Percentiles rank a stretch among this genome's conserved stretches.
These are phyloP conservation scores for Bombyx huttoni DNA, from an alignment of 2,888 invertebrate genomes.

Conservation along the genomic window DNA sequence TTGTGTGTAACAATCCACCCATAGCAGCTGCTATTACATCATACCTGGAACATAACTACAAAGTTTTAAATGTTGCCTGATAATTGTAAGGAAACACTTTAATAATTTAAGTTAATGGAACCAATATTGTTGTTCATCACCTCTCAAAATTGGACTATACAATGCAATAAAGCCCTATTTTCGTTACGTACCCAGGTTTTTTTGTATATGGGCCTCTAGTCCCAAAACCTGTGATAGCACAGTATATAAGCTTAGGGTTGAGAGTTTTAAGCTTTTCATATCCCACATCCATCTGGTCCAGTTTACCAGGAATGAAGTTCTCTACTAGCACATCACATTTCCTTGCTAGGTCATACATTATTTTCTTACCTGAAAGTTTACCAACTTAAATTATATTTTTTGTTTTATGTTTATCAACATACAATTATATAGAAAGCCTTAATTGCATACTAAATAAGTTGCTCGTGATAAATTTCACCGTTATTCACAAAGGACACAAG, in stretches of 20 bases:
- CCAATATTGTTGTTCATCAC: too few relatives aligned
- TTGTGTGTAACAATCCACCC: slow-evolving; percentile 91
- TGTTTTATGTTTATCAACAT: background rate
- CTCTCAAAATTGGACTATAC: background rate
- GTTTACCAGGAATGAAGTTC: slow-evolving; percentile 94
- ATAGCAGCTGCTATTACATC: slow-evolving; percentile 96
- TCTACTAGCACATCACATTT: slow-evolving; percentile 92
- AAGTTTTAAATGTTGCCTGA: too few relatives aligned
- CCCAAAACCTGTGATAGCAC: slow-evolving; percentile 95
- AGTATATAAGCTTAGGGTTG: slow-evolving; percentile 89
- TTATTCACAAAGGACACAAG: too few relatives aligned
- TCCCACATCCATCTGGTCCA: slow-evolving; percentile 82
- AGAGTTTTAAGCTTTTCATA: slow-evolving; percentile 79
- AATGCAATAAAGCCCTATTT: background rate
- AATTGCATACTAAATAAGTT: too few relatives aligned
- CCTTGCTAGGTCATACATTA: slow-evolving; percentile 80
- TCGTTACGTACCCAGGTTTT: slow-evolving; percentile 78
- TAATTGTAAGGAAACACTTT: too few relatives aligned
- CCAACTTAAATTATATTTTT: background rate
- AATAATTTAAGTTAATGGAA: too few relatives aligned
- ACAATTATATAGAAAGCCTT: too few relatives aligned
- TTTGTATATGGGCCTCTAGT: slow-evolving; percentile 86
- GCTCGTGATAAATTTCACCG: too few relatives aligned
- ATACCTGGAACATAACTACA: slow-evolving; percentile 61
- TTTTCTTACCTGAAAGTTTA: slow-evolving; percentile 42